These are phyloP conservation scores for Cryptocephalus primarius DNA, from an alignment of 2,888 invertebrate species.

Conservation along the genomic window DNA sequence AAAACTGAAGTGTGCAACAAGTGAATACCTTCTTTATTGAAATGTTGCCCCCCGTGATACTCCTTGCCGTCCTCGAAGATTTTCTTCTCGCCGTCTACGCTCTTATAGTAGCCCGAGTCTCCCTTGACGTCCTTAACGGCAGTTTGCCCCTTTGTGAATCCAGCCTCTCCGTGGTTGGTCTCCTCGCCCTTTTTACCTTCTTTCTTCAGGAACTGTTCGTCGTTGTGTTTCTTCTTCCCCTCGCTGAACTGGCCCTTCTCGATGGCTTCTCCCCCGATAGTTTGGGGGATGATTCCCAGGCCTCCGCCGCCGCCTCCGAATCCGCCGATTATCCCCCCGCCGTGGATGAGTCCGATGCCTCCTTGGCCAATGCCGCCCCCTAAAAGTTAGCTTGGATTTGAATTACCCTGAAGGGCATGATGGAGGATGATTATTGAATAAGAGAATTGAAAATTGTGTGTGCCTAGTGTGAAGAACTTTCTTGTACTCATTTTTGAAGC, in stretches of 20 bases:
- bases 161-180: slow-evolving; percentile 45
- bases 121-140: slow-evolving; percentile 32
- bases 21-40: slow-evolving; percentile 49
- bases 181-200: slow-evolving; percentile 46
- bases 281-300: slow-evolving; percentile 36
- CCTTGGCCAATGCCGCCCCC: background rate
- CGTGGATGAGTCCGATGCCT: slow-evolving; percentile 12
- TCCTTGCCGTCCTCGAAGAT: slow-evolving; percentile 47
- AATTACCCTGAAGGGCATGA: too few species aligned
- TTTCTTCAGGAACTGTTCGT: slow-evolving; percentile 40
- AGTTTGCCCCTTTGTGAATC: slow-evolving; percentile 43
- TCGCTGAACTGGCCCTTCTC: slow-evolving; percentile 47
- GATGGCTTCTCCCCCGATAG: slow-evolving; percentile 33
- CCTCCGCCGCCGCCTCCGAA: slow-evolving; percentile 28
- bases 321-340: slow-evolving; percentile 2
- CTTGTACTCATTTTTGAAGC: too few species aligned
- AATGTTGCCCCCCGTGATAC: slow-evolving; percentile 46
- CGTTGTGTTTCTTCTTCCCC: slow-evolving; percentile 46
- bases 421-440: too few species aligned
- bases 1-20: too few species aligned
- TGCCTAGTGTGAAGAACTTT: too few species aligned
- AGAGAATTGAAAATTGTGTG: too few species aligned
- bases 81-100: slow-evolving; percentile 47
- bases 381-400: too few species aligned
- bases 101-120: slow-evolving; percentile 44